Percentiles rank a stretch among this genome's conserved stretches.
Evolutionary conservation across 2,113 vertebrate species (phyloP).

Genomic region (Tenrec ecaudatus): DNA sequence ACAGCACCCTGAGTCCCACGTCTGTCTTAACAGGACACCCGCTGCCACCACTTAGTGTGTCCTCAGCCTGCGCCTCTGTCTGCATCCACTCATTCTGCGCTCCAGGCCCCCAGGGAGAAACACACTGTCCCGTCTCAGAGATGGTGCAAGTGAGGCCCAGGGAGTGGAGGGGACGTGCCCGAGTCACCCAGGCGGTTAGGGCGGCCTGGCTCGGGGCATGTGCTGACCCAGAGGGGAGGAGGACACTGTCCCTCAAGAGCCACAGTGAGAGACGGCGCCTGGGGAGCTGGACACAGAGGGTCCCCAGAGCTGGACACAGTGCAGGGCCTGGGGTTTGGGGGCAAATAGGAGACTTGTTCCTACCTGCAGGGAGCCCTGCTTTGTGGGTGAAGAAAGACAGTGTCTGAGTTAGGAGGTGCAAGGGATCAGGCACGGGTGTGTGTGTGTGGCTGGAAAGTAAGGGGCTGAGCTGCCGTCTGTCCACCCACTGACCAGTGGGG

Average conservation of each 20-base stretch:
- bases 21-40: background rate
- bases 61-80: background rate
- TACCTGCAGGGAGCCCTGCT: background rate
- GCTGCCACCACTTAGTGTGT: background rate
- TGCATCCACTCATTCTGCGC: fast-evolving
- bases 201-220: background rate
- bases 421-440: background rate
- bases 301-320: fast-evolving
- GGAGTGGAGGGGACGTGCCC: background rate
- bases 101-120: background rate
- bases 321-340: background rate
- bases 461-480: too few relatives aligned
- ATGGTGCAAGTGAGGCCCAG: background rate
- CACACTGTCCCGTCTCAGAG: background rate
- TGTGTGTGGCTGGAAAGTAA: background rate
- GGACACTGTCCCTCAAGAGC: background rate
- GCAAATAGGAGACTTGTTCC: background rate
- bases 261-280: background rate
- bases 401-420: background rate
- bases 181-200: background rate
- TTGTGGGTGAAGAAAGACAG: background rate
- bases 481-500: too few relatives aligned
- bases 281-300: background rate
- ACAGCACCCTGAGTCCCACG: background rate
- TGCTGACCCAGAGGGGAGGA: background rate